Conservation (phyloP, 2,888 invertebrate genomes). For the Hesperia comma region DNA sequence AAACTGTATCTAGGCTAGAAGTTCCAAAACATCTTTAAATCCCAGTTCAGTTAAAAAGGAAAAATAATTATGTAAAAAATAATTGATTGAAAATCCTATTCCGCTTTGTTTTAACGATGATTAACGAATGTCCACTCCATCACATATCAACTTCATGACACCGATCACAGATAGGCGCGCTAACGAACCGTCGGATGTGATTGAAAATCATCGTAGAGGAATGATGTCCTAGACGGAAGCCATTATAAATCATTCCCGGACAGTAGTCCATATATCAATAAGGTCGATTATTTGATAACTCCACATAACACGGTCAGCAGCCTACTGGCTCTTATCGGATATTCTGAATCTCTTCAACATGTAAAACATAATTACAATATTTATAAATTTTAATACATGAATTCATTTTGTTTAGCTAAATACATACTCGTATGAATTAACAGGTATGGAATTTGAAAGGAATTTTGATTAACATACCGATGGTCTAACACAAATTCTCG, state of each 20-base stretch:
- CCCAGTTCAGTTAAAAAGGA: no score
- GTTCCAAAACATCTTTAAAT: no score
- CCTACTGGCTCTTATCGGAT: slow-evolving; percentile 37
- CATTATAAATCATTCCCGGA: slow-evolving; percentile 78
- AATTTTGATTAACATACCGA: slow-evolving; percentile 60
- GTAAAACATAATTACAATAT: slow-evolving; percentile 58
- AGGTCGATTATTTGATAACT: slow-evolving; percentile 81
- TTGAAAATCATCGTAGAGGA: slow-evolving; percentile 82
- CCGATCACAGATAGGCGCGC: slow-evolving; percentile 70
- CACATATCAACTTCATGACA: slow-evolving; percentile 41
- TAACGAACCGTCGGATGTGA: slow-evolving; percentile 83
- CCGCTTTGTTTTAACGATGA: not conserved
- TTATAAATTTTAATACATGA: slow-evolving; percentile 65
- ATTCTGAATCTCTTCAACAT: slow-evolving; percentile 26
- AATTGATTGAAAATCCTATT: not conserved
- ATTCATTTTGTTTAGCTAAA: slow-evolving; percentile 57
- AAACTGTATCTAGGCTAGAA: no score
- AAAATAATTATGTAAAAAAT: no score
- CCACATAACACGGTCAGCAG: slow-evolving; percentile 63
- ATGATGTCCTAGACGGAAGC: slow-evolving; percentile 82
- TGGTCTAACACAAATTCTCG: not conserved
- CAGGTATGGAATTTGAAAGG: slow-evolving; percentile 62
- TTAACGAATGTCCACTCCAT: slow-evolving; percentile 57
- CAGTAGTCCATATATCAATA: slow-evolving; percentile 82
- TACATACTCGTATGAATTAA: no score